Conservation (phyloP, 2,797 vertebrate species). For the Argyrosomus regius region DNA sequence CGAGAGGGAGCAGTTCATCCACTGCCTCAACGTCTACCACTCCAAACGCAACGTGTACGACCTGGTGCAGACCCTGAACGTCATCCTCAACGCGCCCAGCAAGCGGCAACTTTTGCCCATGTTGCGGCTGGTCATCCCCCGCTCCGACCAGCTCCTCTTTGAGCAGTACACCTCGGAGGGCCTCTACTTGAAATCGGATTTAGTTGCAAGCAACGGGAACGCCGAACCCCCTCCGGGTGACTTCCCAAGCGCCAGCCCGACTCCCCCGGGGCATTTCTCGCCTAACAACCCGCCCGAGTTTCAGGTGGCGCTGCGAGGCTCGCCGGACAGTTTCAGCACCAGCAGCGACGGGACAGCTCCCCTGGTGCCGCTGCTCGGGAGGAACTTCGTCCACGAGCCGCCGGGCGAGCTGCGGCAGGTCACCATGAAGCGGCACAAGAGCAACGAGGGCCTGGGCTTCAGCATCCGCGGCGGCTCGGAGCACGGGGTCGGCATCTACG, state of each 20-base stretch:
- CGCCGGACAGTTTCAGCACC: constrained; percentile 86
- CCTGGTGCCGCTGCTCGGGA: constrained; percentile 84
- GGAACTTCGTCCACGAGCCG: constrained; percentile 85
- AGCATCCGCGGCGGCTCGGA: constrained; percentile 98
- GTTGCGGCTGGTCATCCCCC: constrained; percentile 95
- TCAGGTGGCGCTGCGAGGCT: constrained; percentile 80
- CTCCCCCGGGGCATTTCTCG: constrained; percentile 70
- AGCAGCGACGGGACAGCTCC: constrained; percentile 86
- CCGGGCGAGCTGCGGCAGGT: constrained; percentile 90
- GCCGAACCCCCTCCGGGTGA: constrained; percentile 68
- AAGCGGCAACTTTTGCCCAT: constrained; percentile 96
- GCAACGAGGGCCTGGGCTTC: constrained; percentile 96
- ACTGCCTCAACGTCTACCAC: constrained; percentile 97
- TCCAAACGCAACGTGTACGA: constrained; percentile 97
- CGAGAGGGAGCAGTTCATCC: constrained; percentile 96
- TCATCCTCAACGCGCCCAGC: constrained; percentile 93
- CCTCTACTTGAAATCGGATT: constrained; percentile 89
- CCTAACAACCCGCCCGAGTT: constrained; percentile 69
- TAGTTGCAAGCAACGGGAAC: constrained; percentile 74
- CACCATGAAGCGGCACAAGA: constrained; percentile 92
- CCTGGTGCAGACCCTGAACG: constrained; percentile 94
- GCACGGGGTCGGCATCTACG: constrained; percentile 97
- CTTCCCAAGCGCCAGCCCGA: constrained; percentile 64
- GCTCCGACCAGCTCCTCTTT: constrained; percentile 97
- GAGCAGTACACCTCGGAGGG: constrained; percentile 98